Base-by-base conservation (phyloP, 2,113 vertebrate genomes). In the Marcusenius ussheri region DNA sequence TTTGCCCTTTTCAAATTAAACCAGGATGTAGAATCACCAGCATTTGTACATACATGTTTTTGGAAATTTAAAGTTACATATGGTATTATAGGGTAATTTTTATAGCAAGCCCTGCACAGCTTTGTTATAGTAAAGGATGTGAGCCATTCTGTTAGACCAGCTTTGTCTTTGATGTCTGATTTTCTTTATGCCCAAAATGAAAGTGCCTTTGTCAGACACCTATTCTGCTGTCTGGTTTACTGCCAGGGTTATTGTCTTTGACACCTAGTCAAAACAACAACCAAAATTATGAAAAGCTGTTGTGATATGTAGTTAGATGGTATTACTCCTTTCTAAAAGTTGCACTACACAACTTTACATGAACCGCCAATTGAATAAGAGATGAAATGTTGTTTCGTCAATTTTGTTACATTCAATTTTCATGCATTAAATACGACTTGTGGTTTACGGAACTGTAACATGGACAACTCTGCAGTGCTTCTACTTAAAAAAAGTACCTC, bases 191-290 rank as follows among this genome's bases (percentile, higher is more conserved):
- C 85, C 13, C 2, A 45, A 35, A 85, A 58, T 31, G n/a, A 46
- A 87, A 90, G 85, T 42, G 45, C 89, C 83, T 85, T 90, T 10
- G 50, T 47, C 39, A 27, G 35, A 19, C 31, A 19, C 89, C 31
- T 21, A 50, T 51, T 56, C 15, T 87, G 66, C 42, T 53, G 10
- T 70, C 42, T 84, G 9, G 13, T 4, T 24, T 84, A 21, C 86
- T 77, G 47, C 46, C 83, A 70, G 45, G 45, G 47, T 70, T 87
- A 87, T 70, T 49, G 35, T 24, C 51, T 85, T 45, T 87, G 89
- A 90, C 77, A 90, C 86, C 46, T 88, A 21, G 49, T 88, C 85
- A 88, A 35, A 88, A 88, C 50, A 51, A 87, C 0, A 70, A 74
- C 51, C 51, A 31, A 74, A 39, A 35, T 80, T 19, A 35, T 80